Conservation (phyloP, 2,888 invertebrate species). For the Rhabditoides inermis region DNA sequence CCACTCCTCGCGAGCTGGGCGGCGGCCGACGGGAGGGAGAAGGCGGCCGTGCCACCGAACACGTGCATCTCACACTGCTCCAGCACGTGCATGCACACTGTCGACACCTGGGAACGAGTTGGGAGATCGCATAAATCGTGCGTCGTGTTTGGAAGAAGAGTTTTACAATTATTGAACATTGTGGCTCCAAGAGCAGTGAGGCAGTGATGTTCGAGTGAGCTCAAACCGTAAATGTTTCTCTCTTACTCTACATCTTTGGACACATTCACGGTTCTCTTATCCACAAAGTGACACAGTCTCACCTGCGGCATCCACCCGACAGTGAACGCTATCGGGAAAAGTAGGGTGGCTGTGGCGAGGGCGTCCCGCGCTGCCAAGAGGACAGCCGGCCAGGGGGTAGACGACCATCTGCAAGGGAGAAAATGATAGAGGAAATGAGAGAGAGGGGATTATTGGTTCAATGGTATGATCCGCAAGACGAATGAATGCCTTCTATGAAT, state of each 20-base stretch:
- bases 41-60: constrained; percentile 66
- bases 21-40: constrained; percentile 54
- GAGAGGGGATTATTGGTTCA: neutral
- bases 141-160: too few relatives aligned
- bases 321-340: constrained; percentile 87
- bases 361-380: constrained; percentile 33
- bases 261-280: too few relatives aligned
- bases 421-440: too few relatives aligned
- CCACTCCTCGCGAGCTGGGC: constrained; percentile 22
- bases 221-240: too few relatives aligned
- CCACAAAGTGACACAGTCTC: constrained; percentile 12
- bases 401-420: constrained; percentile 4
- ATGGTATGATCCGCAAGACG: neutral
- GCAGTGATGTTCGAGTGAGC: too few relatives aligned
- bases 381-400: constrained; percentile 7
- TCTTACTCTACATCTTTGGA: too few relatives aligned
- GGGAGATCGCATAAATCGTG: too few relatives aligned
- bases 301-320: constrained; percentile 89
- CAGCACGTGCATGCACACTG: constrained; percentile 86
- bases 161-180: too few relatives aligned
- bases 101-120: too few relatives aligned
- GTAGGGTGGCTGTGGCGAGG: constrained; percentile 65
- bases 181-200: too few relatives aligned
- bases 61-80: constrained; percentile 69
- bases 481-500: neutral